These are phyloP conservation scores for Noctua comes DNA, from an alignment of 2,888 invertebrate species.

Conservation along the genomic window DNA sequence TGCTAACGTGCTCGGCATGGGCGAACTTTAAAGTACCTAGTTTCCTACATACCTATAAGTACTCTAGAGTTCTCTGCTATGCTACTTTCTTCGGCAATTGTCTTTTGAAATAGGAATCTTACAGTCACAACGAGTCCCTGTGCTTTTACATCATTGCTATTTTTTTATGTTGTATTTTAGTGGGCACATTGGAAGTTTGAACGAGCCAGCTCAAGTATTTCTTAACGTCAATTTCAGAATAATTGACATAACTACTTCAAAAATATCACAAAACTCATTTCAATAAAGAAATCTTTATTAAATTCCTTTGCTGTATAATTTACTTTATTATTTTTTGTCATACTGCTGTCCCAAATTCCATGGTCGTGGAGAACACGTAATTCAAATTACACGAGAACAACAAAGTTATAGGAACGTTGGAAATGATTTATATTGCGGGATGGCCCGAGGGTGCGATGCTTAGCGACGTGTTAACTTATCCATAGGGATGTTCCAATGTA, in stretches of 20 bases:
- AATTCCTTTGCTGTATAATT: conserved; percentile 53
- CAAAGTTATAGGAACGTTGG: conserved; percentile 79
- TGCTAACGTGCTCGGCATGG: background rate
- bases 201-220: background rate
- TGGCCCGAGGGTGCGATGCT: conserved; percentile 79
- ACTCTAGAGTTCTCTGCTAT: background rate
- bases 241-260: background rate
- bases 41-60: conserved; percentile 1
- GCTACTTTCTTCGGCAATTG: conserved; percentile 16
- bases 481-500: conserved; percentile 69
- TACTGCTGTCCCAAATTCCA: conserved; percentile 59
- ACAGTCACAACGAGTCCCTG: background rate
- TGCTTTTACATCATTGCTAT: background rate
- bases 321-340: conserved; percentile 55
- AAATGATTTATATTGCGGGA: conserved; percentile 84
- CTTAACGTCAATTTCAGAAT: background rate
- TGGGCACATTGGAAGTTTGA: background rate
- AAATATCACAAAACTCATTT: conserved; percentile 16
- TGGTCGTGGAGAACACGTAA: conserved; percentile 77
- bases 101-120: background rate
- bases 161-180: background rate
- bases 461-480: conserved; percentile 78
- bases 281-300: conserved; percentile 43
- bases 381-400: conserved; percentile 81
- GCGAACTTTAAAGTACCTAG: conserved; percentile 18